phyloP scores from a whole-genome alignment of 2,113 vertebrate genomes.

The Toxotes chatareus region DNA sequence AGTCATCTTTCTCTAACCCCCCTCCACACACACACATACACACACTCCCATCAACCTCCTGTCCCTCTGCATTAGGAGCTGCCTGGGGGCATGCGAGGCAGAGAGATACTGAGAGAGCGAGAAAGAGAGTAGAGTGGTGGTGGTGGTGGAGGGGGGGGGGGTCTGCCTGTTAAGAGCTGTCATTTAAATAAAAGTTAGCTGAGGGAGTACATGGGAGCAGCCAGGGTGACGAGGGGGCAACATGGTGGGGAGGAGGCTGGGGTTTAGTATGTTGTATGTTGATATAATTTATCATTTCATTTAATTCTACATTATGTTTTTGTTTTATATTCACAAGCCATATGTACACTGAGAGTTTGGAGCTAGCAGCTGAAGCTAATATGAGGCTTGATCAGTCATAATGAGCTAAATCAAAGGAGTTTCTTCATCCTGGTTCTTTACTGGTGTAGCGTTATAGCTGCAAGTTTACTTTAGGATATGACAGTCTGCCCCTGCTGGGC shows the following conservation, averaged over 20 bases:
- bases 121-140: slow-evolving; percentile 46
- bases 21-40: slow-evolving; percentile 9
- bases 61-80: slow-evolving; percentile 79
- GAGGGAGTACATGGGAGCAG: slow-evolving; percentile 21
- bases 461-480: too few relatives aligned
- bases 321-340: not conserved
- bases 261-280: not conserved
- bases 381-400: too few relatives aligned
- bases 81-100: slow-evolving; percentile 76
- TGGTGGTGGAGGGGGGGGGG: slow-evolving; percentile 45
- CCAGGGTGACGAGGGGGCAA: not conserved
- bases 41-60: slow-evolving; percentile 62
- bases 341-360: too few relatives aligned
- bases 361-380: too few relatives aligned
- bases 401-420: too few relatives aligned
- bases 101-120: slow-evolving; percentile 59
- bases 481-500: too few relatives aligned
- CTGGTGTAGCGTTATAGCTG: too few relatives aligned
- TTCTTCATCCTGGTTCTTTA: too few relatives aligned
- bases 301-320: not conserved
- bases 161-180: slow-evolving; percentile 75
- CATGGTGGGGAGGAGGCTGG: too few relatives aligned
- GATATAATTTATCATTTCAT: not conserved
- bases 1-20: slow-evolving; percentile 25
- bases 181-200: slow-evolving; percentile 81